Evolutionary conservation across 2,797 vertebrate genomes (phyloP), one percentile per base, ranked within the genome.

Genomic region (Oreortyx pictus): DNA sequence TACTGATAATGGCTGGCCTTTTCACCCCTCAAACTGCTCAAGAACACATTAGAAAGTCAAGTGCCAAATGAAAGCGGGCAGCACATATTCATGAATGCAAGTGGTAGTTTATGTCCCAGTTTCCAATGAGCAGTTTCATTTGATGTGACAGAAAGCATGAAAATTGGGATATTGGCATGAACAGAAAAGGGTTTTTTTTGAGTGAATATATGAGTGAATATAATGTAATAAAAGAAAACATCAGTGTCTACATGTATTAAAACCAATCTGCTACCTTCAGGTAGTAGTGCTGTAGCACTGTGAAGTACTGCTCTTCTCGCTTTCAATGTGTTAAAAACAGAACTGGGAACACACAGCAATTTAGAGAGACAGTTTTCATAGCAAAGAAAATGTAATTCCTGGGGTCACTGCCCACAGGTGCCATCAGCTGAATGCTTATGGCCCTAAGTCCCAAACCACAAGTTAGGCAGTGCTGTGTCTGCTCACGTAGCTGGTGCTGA

Each of bases 131-230:
- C 73, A 91, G 31, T 74, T 88, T 66, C 89, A 91, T 92, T 90
- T 80, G 90, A 94, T 86, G 90, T 92, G 93, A 89, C 90, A 92
- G 86, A 71, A 88, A 93, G 74, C 82, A 89, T 92, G 91, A 57
- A 95, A 95, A 94, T 82, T 89, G 88, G 82, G 72, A 93, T 87
- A 95, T n/a, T 90, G 84, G 89, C 89, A 78, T 86, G 77, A 90
- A 70, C 54, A 60, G 88, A 41, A 90, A 86, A 91, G 85, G 68
- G 54, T 68, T 81, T 67, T 61, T 82, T 37, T 37, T 37, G 37
- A 37, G 39, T 39, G 39, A 37, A 37, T 39, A 13, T 39, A 19
- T 24, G 47, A 29, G 73, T 84, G 75, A 79, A 89, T 80, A 75
- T 7, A 0, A 60, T 75, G 78, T 87, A 81, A 88, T 35, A 82